phyloP scores from a whole-genome alignment of 2,113 vertebrate species.

The Tyto alba region DNA sequence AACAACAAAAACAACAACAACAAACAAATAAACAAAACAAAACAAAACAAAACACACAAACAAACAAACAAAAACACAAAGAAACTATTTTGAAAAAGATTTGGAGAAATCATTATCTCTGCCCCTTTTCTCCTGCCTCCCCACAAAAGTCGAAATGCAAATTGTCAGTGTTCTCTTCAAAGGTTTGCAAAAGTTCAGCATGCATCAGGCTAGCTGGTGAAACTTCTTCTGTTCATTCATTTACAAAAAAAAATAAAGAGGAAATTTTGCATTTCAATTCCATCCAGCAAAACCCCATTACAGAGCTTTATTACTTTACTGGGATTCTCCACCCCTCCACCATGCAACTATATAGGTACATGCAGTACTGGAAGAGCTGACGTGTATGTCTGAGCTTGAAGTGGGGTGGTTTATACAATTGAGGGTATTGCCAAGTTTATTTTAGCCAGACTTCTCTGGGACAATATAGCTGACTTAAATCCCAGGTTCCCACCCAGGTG shows the following conservation, averaged over 20 bases:
- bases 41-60: too few relatives aligned
- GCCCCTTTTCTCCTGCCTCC: neutral
- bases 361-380: neutral
- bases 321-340: neutral
- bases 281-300: neutral
- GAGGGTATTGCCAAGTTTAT: neutral
- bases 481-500: neutral
- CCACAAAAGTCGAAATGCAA: neutral
- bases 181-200: neutral
- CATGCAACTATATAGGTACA: neutral
- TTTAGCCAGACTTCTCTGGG: neutral
- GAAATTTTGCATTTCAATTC: neutral
- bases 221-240: neutral
- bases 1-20: neutral
- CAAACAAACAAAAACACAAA: too few relatives aligned
- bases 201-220: neutral
- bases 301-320: neutral
- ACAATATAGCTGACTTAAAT: neutral
- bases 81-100: conserved; percentile 28
- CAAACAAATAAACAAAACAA: too few relatives aligned
- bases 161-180: conserved; percentile 1
- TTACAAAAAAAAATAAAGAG: neutral
- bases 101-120: conserved; percentile 42
- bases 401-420: neutral
- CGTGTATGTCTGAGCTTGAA: neutral